phyloP scores from a whole-genome alignment of 1,140 invertebrate species.

The Nephila pilipes region DNA sequence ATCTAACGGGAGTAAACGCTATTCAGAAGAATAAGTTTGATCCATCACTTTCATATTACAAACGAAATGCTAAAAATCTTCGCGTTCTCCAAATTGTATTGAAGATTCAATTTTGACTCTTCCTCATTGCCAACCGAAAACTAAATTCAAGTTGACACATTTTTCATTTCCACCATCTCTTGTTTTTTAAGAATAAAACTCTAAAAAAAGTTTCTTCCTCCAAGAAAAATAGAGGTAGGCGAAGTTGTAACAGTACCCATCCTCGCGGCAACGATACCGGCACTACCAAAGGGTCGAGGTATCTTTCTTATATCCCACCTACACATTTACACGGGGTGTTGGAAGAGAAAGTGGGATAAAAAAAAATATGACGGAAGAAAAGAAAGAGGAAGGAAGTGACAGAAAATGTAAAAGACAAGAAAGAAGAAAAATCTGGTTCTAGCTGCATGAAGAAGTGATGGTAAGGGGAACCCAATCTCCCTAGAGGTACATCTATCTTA shows the following conservation, averaged over 20 bases:
- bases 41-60: too few species aligned
- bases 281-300: background rate
- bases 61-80: too few species aligned
- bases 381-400: slow-evolving; percentile 42
- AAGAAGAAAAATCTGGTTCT: background rate
- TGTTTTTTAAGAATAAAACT: slow-evolving; percentile 15
- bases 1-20: too few species aligned
- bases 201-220: background rate
- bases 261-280: slow-evolving; percentile 45
- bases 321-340: slow-evolving; percentile 54
- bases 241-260: slow-evolving; percentile 18
- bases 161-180: background rate
- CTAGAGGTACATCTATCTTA: slow-evolving; percentile 65
- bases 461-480: slow-evolving; percentile 27
- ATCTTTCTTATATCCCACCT: slow-evolving; percentile 63
- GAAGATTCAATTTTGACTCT: background rate
- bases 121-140: background rate
- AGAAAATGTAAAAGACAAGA: slow-evolving; percentile 54
- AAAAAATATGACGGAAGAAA: slow-evolving; percentile 57
- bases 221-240: slow-evolving; percentile 36
- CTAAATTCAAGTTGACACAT: background rate
- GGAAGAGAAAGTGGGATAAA: slow-evolving; percentile 29
- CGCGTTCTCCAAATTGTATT: background rate
- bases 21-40: too few species aligned
- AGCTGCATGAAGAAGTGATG: slow-evolving; percentile 21